Conservation (phyloP, 2,888 invertebrate species). For the Cryptocephalus primarius region DNA sequence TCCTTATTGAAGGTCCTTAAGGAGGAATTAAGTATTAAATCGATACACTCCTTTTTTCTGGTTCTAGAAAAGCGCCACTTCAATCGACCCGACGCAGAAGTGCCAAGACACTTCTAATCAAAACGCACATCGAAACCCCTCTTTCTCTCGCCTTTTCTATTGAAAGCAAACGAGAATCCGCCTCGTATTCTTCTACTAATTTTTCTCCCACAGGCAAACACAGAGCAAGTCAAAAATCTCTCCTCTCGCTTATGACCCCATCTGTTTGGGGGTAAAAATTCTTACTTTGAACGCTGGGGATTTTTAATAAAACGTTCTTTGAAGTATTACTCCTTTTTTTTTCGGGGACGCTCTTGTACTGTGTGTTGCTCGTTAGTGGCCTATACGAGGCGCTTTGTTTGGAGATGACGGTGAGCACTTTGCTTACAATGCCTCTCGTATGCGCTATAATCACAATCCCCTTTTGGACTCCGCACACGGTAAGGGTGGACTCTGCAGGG, state of each 20-base stretch:
- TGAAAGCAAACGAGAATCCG: no score
- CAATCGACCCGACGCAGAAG: no score
- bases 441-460: constrained; percentile 27
- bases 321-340: constrained; percentile 25
- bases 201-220: no score
- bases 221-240: background rate
- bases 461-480: constrained; percentile 9
- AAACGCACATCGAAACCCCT: no score
- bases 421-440: constrained; percentile 29
- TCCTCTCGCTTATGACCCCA: constrained; percentile 10
- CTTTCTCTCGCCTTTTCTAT: no score
- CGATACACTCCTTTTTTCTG: no score
- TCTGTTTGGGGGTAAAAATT: constrained; percentile 16
- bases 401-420: constrained; percentile 31
- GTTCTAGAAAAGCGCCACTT: no score
- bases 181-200: no score
- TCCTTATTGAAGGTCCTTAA: no score
- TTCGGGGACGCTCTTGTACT: constrained; percentile 13
- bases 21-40: no score
- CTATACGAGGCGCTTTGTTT: constrained; percentile 32
- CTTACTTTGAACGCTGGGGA: constrained; percentile 23
- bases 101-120: no score
- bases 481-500: no score
- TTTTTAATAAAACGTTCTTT: constrained; percentile 33
- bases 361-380: constrained; percentile 30